Evolutionary conservation across 2,888 invertebrate genomes (phyloP), one percentile per base, ranked within the genome.

Genomic region (Perithous albicinctus): DNA sequence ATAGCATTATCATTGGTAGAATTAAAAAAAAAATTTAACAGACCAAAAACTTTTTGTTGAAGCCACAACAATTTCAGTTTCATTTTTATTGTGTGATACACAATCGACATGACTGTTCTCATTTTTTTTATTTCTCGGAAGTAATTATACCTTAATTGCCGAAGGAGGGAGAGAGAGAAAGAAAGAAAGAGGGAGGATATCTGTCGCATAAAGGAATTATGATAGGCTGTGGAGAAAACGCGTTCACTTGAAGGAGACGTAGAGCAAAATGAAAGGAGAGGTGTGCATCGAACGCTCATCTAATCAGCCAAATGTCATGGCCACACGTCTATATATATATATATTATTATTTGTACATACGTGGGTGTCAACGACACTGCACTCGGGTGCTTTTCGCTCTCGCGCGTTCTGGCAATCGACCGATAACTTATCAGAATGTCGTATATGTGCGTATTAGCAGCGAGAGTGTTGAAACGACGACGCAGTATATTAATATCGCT

Each of bases 251-350:
- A 32, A n/a, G n/a, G 12, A 12, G 51, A 8, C 10, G 12, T 5
- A 12, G 12, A 38, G 12, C 12, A 18, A 41, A 56, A 59, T 67
- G 41, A 35, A 76, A 80, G 46, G 23, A 51, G 15, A 23, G 26
- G 66, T 29, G 70, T 72, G 64, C 56, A 48, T 59, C 72, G 76
- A 26, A 66, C 18, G 56, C 72, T n/a, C 41, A 51, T 67, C 72
- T 72, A 76, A 80, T 80, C 80, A 76, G 59, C 41, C 70, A 72
- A 80, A 80, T 76, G 80, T 76, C 76, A 80, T 51, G 72, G 66
- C 51, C 61, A 59, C 15, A 41, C 41, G 59, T 20, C 18, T 59
- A 48, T 63, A 73, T 20, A 38, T 20, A 12, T 59, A 48, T 63
- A 73, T 20, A 38, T 48, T 38, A 26, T 63, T 15, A 35, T 61